Evolutionary conservation across 2,888 invertebrate species (phyloP).

Genomic region (Ethmia dodecea): DNA sequence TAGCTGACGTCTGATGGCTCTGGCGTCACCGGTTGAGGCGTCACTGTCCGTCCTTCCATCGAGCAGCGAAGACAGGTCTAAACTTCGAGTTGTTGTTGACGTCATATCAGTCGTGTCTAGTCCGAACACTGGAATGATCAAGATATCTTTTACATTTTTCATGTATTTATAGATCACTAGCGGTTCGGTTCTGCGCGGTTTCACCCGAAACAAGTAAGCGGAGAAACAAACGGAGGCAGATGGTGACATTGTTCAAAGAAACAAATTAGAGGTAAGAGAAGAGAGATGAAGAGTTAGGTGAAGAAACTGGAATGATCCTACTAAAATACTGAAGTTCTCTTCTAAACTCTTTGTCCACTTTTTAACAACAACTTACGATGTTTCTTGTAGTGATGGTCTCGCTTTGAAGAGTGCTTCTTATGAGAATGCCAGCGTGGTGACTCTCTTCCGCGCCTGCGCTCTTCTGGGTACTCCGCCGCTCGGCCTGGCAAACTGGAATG

Average conservation of each 20-base stretch:
- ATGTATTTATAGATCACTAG: too few species aligned
- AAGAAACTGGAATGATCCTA: too few species aligned
- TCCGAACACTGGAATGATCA: constrained; percentile 86
- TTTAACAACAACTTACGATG: constrained; percentile 79
- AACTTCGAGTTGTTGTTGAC: constrained; percentile 86
- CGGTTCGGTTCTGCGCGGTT: too few species aligned
- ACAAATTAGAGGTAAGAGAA: too few species aligned
- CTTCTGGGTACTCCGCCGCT: constrained; percentile 43
- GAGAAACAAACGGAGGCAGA: too few species aligned
- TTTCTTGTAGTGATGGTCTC: constrained; percentile 78
- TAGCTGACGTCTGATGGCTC: constrained; percentile 87
- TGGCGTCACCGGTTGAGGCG: constrained; percentile 85
- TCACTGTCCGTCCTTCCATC: constrained; percentile 87
- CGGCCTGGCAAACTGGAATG: constrained; percentile 5
- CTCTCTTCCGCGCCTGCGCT: constrained; percentile 58
- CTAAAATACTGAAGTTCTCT: too few species aligned
- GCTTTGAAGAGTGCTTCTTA: constrained; percentile 76
- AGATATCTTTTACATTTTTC: too few species aligned
- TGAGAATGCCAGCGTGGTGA: constrained; percentile 68
- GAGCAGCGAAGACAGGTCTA: constrained; percentile 87
- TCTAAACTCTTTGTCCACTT: too few species aligned
- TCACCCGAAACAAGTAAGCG: too few species aligned
- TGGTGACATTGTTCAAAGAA: too few species aligned
- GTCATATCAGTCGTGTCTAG: constrained; percentile 86
- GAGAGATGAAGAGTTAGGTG: too few species aligned